Conservation (phyloP, 2,113 vertebrate species). For the Datnioides undecimradiatus region DNA sequence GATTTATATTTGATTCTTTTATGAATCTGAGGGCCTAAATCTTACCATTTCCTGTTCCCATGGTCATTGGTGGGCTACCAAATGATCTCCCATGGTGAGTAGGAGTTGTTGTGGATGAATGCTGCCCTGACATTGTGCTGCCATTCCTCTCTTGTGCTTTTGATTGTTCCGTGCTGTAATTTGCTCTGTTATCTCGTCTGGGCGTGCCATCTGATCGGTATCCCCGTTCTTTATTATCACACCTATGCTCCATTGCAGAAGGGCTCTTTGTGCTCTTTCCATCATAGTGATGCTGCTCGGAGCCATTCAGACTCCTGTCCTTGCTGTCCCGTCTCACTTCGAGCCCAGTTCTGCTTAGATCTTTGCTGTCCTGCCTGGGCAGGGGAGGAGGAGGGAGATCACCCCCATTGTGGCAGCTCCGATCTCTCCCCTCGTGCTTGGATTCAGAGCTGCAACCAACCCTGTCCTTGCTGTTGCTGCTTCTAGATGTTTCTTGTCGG, state of each 20-base stretch:
- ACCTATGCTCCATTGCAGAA: conserved; percentile 58
- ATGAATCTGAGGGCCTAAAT: background rate
- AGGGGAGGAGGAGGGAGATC: conserved; percentile 70
- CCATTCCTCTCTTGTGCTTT: conserved; percentile 95
- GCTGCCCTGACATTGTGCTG: conserved; percentile 85
- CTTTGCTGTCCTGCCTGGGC: conserved; percentile 79
- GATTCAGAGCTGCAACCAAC: conserved; percentile 49
- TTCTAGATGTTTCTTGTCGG: conserved; percentile 71
- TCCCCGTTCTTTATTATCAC: conserved; percentile 78
- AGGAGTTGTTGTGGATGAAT: conserved; percentile 85
- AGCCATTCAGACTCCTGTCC: conserved; percentile 76
- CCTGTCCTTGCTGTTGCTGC: conserved; percentile 64
- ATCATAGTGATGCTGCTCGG: conserved; percentile 71
- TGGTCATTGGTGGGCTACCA: conserved; percentile 90
- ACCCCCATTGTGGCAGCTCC: conserved; percentile 67
- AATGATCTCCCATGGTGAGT: conserved; percentile 90
- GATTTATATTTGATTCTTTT: background rate
- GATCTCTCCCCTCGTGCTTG: conserved; percentile 72
- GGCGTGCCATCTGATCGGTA: conserved; percentile 90
- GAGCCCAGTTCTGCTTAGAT: conserved; percentile 74
- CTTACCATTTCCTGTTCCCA: conserved; percentile 90
- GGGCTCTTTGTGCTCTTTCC: conserved; percentile 71
- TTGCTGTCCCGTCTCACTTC: conserved; percentile 81
- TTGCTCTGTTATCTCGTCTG: conserved; percentile 89
- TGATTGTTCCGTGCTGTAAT: conserved; percentile 86